Base-by-base conservation (phyloP, 2,113 vertebrate genomes). In the Lepus europaeus region DNA sequence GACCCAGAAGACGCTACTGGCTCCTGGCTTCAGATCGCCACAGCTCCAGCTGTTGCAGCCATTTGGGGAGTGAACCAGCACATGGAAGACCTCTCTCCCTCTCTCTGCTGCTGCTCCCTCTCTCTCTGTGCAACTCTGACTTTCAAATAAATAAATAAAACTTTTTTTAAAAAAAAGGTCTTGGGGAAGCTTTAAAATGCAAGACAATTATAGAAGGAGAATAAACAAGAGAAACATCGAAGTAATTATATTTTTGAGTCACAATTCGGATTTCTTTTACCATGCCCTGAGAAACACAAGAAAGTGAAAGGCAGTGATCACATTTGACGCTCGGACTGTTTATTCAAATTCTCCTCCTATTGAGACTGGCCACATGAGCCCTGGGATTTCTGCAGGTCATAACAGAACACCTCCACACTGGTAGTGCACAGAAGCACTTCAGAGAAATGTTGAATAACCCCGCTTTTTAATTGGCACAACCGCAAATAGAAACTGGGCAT, bases 211-310 rank as follows among this genome's bases (percentile, higher is more conserved):
- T 5, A 29, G 64, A 51, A 68, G 6, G 14, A 87, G 6, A 68
- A 85, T 27, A n/a, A 91, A 5, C 9, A 90, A 29, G 53, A 73
- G 72, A 78, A 87, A 25, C 89, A 33, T 12, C 89, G 45, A 73
- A 74, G 72, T 63, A 93, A 49, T 81, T 1, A 39, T 76, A 6
- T 27, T 69, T 45, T 8, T 74, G 45, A 90, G 66, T 90, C 76
- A 49, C 27, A 14, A 89, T 72, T 45, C 69, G 22, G 19, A 53
- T 79, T 59, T 74, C 53, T 11, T 78, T 91, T 73, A 78, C 78
- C 29, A 31, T 79, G 72, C 45, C 33, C 53, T 69, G 51, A 87
- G 53, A 91, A 80, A 72, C 22, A 23, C 66, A 96, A 87, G 29
- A 74, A 84, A 20, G 20, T 16, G 64, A 91, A 90, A 61, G 45